Percentiles rank a stretch among this genome's conserved stretches.
Conservation (phyloP, 2,888 invertebrate species). For the Leptarthrus brevirostris region DNA sequence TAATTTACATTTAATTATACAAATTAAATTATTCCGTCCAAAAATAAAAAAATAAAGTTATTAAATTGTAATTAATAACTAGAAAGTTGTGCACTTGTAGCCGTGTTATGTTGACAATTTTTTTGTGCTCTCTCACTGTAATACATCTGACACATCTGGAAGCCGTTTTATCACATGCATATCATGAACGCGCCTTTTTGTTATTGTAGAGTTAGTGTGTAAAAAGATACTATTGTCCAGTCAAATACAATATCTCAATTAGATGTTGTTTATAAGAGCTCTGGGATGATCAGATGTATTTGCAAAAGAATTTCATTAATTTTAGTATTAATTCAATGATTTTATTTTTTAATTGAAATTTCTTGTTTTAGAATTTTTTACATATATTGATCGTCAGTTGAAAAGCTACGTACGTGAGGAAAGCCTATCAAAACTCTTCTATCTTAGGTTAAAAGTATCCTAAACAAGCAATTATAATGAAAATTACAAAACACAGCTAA, state of each 20-base stretch:
- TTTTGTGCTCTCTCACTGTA: background rate
- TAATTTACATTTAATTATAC: slow-evolving; percentile 45
- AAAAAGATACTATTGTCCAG: slow-evolving; percentile 36
- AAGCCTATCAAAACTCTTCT: too few relatives aligned
- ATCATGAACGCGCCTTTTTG: slow-evolving; percentile 46
- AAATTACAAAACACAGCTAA: too few relatives aligned
- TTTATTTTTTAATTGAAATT: too few relatives aligned
- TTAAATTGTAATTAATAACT: slow-evolving; percentile 14
- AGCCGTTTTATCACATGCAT: slow-evolving; percentile 33
- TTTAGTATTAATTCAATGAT: too few relatives aligned
- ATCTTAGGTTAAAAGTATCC: too few relatives aligned
- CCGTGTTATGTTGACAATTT: background rate
- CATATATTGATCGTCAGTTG: too few relatives aligned
- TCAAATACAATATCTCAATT: slow-evolving; percentile 4
- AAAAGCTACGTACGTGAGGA: too few relatives aligned
- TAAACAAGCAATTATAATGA: too few relatives aligned
- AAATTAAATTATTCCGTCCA: slow-evolving; percentile 49
- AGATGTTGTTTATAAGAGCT: slow-evolving; percentile 28
- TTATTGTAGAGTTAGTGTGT: slow-evolving; percentile 43
- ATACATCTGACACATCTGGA: background rate
- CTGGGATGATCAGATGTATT: background rate
- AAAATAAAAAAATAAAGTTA: slow-evolving; percentile 35
- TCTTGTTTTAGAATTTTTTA: too few relatives aligned
- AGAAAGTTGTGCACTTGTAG: background rate
- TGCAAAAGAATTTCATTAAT: background rate